phyloP scores from a whole-genome alignment of 2,888 invertebrate species.

The Chirona hameri region DNA sequence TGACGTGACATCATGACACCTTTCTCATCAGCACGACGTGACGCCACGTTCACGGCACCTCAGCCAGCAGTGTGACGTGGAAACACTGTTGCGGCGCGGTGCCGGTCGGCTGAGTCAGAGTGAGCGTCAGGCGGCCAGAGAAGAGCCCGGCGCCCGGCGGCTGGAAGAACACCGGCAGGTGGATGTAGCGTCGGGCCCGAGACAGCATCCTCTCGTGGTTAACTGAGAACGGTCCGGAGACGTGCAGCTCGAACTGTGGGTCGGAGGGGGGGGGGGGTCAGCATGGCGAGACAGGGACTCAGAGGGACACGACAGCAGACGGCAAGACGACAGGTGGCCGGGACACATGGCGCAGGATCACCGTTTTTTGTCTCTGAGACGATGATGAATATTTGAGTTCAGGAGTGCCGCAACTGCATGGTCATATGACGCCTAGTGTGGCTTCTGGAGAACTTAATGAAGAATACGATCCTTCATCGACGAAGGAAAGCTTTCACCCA shows the following conservation, averaged over 20 bases:
- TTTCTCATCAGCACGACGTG: background rate
- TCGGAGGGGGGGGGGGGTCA: background rate
- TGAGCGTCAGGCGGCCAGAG: constrained; percentile 9
- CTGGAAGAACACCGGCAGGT: constrained; percentile 24
- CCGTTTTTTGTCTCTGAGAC: too few relatives aligned
- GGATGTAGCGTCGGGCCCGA: constrained; percentile 14
- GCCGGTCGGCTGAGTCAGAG: background rate
- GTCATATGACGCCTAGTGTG: too few relatives aligned
- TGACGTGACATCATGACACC: background rate
- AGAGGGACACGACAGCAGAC: too few relatives aligned
- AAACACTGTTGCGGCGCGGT: background rate
- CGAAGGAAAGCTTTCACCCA: too few relatives aligned
- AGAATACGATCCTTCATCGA: too few relatives aligned
- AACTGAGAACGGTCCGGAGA: background rate
- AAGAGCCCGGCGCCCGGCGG: background rate
- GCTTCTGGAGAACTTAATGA: too few relatives aligned
- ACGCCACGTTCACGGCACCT: background rate
- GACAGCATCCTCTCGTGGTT: constrained; percentile 22
- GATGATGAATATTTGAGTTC: too few relatives aligned
- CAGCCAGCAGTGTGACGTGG: background rate
- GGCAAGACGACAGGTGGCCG: too few relatives aligned
- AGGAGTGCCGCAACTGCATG: too few relatives aligned
- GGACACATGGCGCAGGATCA: too few relatives aligned
- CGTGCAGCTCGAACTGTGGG: constrained; percentile 1
- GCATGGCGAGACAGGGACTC: background rate